phyloP scores from a whole-genome alignment of 2,113 vertebrate genomes.

The Megaptera novaeangliae region DNA sequence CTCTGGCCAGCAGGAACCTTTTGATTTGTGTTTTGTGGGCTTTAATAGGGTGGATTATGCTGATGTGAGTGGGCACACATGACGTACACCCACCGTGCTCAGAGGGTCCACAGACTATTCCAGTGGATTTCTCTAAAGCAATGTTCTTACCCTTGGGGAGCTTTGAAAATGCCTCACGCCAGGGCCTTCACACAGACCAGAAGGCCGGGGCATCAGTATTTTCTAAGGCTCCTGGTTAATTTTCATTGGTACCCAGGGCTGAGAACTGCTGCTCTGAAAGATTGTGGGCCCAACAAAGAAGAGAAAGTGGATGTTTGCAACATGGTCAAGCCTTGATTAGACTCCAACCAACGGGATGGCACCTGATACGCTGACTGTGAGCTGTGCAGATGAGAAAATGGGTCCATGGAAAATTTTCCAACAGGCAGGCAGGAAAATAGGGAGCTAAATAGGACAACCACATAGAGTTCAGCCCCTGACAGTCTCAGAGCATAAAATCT shows the following conservation, averaged over 20 bases:
- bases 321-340: rapidly evolving
- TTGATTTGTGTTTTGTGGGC: background rate
- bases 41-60: background rate
- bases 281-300: background rate
- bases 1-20: background rate
- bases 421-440: too few relatives aligned
- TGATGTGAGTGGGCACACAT: background rate
- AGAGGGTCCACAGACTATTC: too few relatives aligned
- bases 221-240: background rate
- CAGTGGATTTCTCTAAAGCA: background rate
- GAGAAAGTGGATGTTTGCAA: background rate
- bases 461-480: rapidly evolving
- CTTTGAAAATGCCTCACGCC: background rate
- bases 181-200: background rate
- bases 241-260: background rate
- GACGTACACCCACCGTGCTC: background rate
- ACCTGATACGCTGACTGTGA: rapidly evolving
- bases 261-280: background rate
- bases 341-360: background rate
- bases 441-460: background rate
- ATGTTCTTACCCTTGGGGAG: background rate
- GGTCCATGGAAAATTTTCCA: background rate
- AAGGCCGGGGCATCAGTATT: background rate
- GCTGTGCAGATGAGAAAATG: background rate
- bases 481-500: background rate